A percentile compares a stretch with the other conserved stretches of the same genome.
These are phyloP conservation scores for Gorsachius goisagi DNA, from an alignment of 2,113 vertebrate genomes.

Conservation along the genomic window DNA sequence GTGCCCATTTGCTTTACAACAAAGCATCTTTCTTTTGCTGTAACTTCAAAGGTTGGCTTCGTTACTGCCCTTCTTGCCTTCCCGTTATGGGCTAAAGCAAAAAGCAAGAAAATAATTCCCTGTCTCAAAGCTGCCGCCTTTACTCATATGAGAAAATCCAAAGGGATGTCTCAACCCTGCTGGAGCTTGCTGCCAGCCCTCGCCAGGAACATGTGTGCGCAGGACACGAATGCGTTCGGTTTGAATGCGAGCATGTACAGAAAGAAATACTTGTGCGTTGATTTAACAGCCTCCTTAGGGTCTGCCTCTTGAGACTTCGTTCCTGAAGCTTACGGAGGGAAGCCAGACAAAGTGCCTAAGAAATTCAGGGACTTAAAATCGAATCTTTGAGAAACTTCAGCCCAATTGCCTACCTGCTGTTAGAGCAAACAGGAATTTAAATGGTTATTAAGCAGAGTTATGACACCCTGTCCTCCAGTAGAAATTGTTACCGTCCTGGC, in stretches of 20 bases:
- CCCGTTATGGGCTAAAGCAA: neutral
- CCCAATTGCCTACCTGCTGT: neutral
- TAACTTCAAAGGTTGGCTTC: neutral
- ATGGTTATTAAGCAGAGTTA: neutral
- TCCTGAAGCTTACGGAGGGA: neutral
- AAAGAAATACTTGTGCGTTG: neutral
- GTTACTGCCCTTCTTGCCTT: neutral
- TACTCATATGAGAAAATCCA: neutral
- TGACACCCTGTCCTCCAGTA: neutral
- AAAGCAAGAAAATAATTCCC: neutral
- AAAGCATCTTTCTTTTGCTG: neutral
- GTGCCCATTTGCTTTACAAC: neutral
- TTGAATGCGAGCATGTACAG: neutral
- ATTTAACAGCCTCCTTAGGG: neutral
- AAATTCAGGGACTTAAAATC: neutral
- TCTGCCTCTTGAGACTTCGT: neutral
- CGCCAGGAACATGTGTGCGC: neutral
- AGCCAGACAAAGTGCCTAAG: neutral
- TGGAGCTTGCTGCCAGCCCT: neutral
- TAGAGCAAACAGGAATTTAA: neutral
- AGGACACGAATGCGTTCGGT: fast-evolving
- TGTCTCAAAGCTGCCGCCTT: neutral
- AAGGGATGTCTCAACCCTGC: neutral
- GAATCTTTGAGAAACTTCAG: neutral
- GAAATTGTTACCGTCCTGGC: neutral